Evolutionary conservation across 1,140 invertebrate genomes (phyloP).

Genomic region (Drosophila santomea): DNA sequence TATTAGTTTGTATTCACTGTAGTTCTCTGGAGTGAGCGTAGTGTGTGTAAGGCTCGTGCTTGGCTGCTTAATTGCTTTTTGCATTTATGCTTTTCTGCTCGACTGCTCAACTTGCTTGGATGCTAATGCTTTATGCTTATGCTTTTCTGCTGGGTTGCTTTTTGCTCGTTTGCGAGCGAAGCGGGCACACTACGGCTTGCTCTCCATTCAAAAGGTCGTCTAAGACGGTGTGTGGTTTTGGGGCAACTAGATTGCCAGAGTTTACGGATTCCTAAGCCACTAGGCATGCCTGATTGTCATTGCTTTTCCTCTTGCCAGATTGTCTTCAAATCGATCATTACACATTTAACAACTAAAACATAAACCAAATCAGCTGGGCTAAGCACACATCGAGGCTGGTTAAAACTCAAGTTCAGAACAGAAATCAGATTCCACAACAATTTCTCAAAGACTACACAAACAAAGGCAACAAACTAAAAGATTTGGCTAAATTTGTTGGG

Average conservation of each 20-base stretch:
- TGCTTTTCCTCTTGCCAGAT: conserved; percentile 35
- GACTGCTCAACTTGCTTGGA: conserved; percentile 1
- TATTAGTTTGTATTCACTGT: conserved; percentile 48
- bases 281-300: conserved; percentile 35
- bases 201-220: conserved; percentile 38
- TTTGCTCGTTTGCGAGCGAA: conserved; percentile 30
- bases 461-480: conserved; percentile 47
- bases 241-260: conserved; percentile 32
- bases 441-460: conserved; percentile 50
- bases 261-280: conserved; percentile 32
- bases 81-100: conserved; percentile 6
- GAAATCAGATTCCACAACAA: conserved; percentile 22
- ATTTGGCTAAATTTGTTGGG: conserved; percentile 35
- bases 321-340: conserved; percentile 11
- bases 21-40: conserved; percentile 56
- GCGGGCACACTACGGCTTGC: conserved; percentile 44
- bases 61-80: conserved; percentile 3
- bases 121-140: conserved; percentile 10
- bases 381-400: conserved; percentile 50
- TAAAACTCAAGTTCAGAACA: conserved; percentile 51
- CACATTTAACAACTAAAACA: conserved; percentile 40
- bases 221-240: conserved; percentile 21
- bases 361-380: conserved; percentile 43
- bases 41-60: conserved; percentile 36
- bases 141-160: conserved; percentile 11